Base-by-base conservation (phyloP, 2,797 vertebrate species). In the Lepidocolaptes lacrymiger region DNA sequence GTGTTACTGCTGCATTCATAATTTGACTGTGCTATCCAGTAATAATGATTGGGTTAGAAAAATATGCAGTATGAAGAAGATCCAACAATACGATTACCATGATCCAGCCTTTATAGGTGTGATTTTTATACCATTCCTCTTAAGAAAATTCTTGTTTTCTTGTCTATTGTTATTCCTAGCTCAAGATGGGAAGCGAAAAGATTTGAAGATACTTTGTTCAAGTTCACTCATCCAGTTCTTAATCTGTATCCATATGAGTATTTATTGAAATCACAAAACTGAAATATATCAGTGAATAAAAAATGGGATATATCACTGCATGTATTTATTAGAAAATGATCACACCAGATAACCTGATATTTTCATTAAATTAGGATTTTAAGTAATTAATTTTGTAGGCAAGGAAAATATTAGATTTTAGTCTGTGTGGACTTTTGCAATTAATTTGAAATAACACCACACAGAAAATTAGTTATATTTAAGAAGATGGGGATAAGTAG, bases 351-450 rank as follows among this genome's bases (percentile, higher is more conserved):
- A 94, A 82, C 16, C 6, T 41, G 34, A 49, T 92, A 73, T 62
- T 58, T 85, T 95, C 30, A 93, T 89, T 76, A 69, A 83, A 66
- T 77, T n/a, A 61, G 39, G 36, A 73, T 84, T 54, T 79, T 88
- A 84, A 77, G 17, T 77, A 77, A 58, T 19, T 43, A 19, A 62
- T 62, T 80, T 80, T 67, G 22, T 74, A 86, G 30, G 11, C 17
- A 88, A 59, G 18, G 7, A 55, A 71, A 88, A 51, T 32, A 86
- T 44, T 83, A 43, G 6, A 23, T 63, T 94, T 88, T 84, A 51
- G 26, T 63, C 83, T 52, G 5, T 71, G 16, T 64, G 44, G 44
- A 83, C 17, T 48, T 88, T 14, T 71, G 26, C 24, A 81, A 84
- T 37, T 13, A 67, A 52, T 71, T 81, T 74, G 39, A 81, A 77